Conservation (phyloP, 2,797 vertebrate species). For the Tenualosa thibaudeaui region DNA sequence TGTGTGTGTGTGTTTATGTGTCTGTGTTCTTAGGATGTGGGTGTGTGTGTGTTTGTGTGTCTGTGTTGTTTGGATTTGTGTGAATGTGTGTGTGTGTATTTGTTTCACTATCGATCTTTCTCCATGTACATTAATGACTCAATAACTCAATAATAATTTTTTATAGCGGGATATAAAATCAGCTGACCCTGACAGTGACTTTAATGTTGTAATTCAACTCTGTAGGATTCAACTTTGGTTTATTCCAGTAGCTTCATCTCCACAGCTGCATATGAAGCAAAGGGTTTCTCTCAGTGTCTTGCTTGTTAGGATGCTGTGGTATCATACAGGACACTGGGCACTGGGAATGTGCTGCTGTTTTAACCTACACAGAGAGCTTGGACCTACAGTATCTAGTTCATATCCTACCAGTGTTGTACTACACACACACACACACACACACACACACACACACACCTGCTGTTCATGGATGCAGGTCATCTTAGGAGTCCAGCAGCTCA, state of each 20-base stretch:
- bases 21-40: background rate
- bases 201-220: too few species aligned
- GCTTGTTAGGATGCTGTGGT: background rate
- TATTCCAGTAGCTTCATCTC: too few species aligned
- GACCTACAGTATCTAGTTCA: background rate
- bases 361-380: background rate
- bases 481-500: background rate
- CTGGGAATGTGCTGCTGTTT: background rate
- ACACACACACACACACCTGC: conserved; percentile 12
- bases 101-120: background rate
- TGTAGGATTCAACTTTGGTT: too few species aligned
- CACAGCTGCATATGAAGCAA: too few species aligned
- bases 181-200: too few species aligned
- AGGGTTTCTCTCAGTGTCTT: background rate
- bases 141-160: too few species aligned
- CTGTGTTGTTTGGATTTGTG: background rate
- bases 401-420: too few species aligned
- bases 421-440: background rate
- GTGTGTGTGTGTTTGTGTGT: conserved; percentile 10
- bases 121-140: too few species aligned
- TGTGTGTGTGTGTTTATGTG: background rate
- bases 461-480: background rate
- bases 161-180: too few species aligned
- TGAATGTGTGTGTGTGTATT: background rate
- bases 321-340: background rate